Evolutionary conservation across 35 echinoderm and acorn worm genomes (phyloP).

Genomic region (Apostichopus californicus): DNA sequence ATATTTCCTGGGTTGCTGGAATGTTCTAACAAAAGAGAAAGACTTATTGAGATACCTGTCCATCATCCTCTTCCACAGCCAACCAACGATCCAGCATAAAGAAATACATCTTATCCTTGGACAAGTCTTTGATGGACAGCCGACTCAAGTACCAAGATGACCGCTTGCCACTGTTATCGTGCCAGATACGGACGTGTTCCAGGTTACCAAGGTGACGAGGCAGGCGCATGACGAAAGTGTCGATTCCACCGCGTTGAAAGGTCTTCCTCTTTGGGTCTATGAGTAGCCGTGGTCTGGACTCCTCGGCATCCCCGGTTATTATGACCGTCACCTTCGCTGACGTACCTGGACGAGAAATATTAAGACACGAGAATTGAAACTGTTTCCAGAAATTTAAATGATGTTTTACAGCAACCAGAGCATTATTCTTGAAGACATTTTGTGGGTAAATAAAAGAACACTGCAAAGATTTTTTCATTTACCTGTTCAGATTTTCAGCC

Average conservation of each 20-base stretch:
- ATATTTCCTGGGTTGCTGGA: too few species aligned
- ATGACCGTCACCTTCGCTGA: slow-evolving; percentile 89
- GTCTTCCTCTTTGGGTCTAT: slow-evolving; percentile 76
- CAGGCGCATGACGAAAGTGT: slow-evolving; percentile 75
- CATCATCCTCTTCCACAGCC: slow-evolving; percentile 95
- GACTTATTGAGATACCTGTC: slow-evolving; percentile 60
- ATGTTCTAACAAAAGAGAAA: too few species aligned
- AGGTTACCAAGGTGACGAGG: slow-evolving; percentile 80
- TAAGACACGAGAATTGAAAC: background rate
- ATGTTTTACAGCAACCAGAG: background rate
- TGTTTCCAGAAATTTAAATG: background rate
- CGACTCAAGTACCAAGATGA: slow-evolving; percentile 83
- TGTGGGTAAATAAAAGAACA: too few species aligned
- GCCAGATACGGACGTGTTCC: slow-evolving; percentile 86
- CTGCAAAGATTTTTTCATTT: too few species aligned
- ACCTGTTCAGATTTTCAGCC: too few species aligned
- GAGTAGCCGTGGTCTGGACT: slow-evolving; percentile 75
- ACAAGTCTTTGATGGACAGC: slow-evolving; percentile 80
- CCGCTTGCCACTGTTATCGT: slow-evolving; percentile 86
- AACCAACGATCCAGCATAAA: slow-evolving; percentile 96
- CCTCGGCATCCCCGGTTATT: slow-evolving; percentile 76
- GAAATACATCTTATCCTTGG: slow-evolving; percentile 72
- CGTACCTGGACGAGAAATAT: slow-evolving; percentile 50
- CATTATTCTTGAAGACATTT: too few species aligned
- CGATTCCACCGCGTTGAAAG: slow-evolving; percentile 77